A percentile compares a stretch with the other conserved stretches of the same genome.
phyloP scores from a whole-genome alignment of 1,140 invertebrate genomes.

The Thaumetopoea pityocampa region DNA sequence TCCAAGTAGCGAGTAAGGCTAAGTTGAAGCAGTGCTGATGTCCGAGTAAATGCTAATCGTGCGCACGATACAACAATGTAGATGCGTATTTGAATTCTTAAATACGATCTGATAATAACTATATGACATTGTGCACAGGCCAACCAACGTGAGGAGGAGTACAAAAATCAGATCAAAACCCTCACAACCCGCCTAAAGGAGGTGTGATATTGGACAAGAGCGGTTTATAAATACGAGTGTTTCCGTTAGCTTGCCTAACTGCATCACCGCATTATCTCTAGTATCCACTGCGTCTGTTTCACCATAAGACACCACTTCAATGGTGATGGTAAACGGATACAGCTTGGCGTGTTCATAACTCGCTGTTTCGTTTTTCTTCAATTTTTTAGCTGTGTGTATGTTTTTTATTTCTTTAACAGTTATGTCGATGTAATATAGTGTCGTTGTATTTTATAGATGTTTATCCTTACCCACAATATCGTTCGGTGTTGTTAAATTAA shows the following conservation, averaged over 20 bases:
- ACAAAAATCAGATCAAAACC: constrained; percentile 99
- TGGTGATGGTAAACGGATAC: constrained; percentile 33
- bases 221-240: constrained; percentile 51
- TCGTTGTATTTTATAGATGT: constrained; percentile 28
- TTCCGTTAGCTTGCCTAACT: constrained; percentile 65
- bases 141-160: constrained; percentile 99
- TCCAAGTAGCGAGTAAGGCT: constrained; percentile 8
- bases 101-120: constrained; percentile 18
- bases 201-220: constrained; percentile 81
- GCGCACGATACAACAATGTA: constrained; percentile 5
- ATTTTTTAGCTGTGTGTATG: constrained; percentile 42
- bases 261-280: constrained; percentile 59
- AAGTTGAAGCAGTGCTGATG: constrained; percentile 3
- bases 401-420: constrained; percentile 38
- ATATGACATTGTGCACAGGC: constrained; percentile 81
- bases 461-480: constrained; percentile 29
- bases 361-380: constrained; percentile 31
- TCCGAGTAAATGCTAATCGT: constrained; percentile 8
- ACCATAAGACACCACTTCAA: constrained; percentile 17
- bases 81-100: neutral
- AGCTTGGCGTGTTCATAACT: constrained; percentile 45
- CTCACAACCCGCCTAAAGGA: constrained; percentile 99
- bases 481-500: constrained; percentile 28
- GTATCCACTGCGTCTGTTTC: constrained; percentile 40
- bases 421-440: constrained; percentile 39